These are phyloP conservation scores for Nanorana parkeri DNA, from an alignment of 2,113 vertebrate genomes.

Conservation along the genomic window DNA sequence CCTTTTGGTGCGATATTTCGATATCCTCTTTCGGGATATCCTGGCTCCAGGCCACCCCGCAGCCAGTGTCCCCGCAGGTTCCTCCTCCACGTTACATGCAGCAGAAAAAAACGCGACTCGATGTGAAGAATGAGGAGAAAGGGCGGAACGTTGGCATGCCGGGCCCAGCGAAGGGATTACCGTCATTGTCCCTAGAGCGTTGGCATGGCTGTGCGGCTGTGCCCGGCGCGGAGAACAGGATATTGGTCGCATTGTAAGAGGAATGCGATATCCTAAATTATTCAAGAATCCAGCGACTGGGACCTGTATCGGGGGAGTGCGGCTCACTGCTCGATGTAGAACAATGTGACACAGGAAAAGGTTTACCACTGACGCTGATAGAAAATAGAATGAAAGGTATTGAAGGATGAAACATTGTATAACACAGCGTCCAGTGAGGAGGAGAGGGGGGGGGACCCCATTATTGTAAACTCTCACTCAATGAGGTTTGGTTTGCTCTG, in stretches of 20 bases:
- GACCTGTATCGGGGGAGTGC: neutral
- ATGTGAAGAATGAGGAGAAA: neutral
- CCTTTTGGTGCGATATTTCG: neutral
- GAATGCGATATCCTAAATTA: slow-evolving; percentile 53
- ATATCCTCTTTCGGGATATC: neutral
- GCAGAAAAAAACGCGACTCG: neutral
- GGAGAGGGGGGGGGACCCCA: too few species aligned
- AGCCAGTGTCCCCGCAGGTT: neutral
- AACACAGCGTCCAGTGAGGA: too few species aligned
- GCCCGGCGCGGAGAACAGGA: slow-evolving; percentile 56
- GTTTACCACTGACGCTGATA: too few species aligned
- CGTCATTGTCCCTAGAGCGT: neutral
- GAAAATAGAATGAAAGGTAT: too few species aligned
- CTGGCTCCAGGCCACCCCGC: neutral
- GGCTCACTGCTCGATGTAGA: too few species aligned
- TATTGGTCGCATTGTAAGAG: neutral
- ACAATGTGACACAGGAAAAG: too few species aligned
- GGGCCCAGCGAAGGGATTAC: slow-evolving; percentile 4
- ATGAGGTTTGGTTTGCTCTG: too few species aligned
- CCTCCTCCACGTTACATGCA: neutral
- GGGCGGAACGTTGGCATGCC: slow-evolving; percentile 8
- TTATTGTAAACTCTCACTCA: too few species aligned
- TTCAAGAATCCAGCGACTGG: neutral
- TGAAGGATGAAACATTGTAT: too few species aligned
- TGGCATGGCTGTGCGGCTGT: slow-evolving; percentile 42